Evolutionary conservation across 23 tunicate species (phyloP).

Genomic region (Phallusia fumigata): DNA sequence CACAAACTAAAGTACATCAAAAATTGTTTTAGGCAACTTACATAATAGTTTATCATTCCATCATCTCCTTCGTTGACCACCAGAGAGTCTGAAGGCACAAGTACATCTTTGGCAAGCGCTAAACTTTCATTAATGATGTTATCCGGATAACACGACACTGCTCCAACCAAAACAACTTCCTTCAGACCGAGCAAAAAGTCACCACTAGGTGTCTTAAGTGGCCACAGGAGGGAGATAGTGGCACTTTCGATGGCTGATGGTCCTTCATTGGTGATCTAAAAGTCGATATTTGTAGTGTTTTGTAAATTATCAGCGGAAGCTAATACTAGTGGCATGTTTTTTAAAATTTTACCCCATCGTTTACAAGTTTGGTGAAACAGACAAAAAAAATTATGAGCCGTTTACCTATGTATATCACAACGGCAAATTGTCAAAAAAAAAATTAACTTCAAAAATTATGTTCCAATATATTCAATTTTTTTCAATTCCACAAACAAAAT

Average conservation of each 20-base stretch:
- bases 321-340: too few species aligned
- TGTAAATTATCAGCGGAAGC: background rate
- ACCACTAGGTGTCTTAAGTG: conserved; percentile 30
- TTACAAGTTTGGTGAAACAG: too few species aligned
- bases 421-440: too few species aligned
- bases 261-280: conserved; percentile 74
- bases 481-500: too few species aligned
- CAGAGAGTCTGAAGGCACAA: background rate
- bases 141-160: conserved; percentile 30
- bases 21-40: background rate
- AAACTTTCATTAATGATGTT: conserved; percentile 31
- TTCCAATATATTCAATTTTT: too few species aligned
- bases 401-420: too few species aligned
- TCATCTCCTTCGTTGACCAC: background rate
- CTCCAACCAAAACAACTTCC: conserved; percentile 33
- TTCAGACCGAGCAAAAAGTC: conserved; percentile 32
- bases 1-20: too few species aligned
- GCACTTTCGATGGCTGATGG: conserved; percentile 62
- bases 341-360: too few species aligned
- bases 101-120: background rate
- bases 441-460: too few species aligned
- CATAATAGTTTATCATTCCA: background rate
- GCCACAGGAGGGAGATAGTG: conserved; percentile 59
- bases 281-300: background rate
- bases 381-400: too few species aligned